Percentiles rank a stretch among this genome's conserved stretches.
These are phyloP conservation scores for Muscicapa striata DNA, from an alignment of 2,797 vertebrate genomes.

Conservation along the genomic window DNA sequence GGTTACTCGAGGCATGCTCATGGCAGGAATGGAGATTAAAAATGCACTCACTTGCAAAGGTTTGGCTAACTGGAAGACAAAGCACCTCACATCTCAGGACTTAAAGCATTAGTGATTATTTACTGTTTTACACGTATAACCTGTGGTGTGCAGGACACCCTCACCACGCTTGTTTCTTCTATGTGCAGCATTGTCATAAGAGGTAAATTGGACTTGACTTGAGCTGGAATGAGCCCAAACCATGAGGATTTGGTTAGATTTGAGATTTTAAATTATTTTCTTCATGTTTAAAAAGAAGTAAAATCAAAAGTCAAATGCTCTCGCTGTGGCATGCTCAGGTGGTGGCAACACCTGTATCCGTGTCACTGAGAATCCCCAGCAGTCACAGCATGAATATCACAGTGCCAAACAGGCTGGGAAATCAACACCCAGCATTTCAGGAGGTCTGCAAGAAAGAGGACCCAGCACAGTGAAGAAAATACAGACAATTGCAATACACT, in stretches of 20 bases:
- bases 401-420: background rate
- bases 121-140: background rate
- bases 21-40: background rate
- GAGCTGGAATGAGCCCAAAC: background rate
- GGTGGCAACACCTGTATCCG: background rate
- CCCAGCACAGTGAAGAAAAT: background rate
- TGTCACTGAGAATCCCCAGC: background rate
- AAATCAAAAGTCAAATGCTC: background rate
- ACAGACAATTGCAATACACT: background rate
- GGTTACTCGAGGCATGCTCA: background rate
- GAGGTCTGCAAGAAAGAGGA: background rate
- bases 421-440: background rate
- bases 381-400: background rate
- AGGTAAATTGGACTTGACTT: background rate
- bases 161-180: background rate
- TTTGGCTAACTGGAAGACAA: background rate
- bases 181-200: background rate
- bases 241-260: background rate
- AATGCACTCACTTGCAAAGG: background rate
- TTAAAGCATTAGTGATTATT: background rate
- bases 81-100: background rate
- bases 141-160: background rate
- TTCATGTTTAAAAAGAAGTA: background rate
- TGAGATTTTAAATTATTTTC: background rate
- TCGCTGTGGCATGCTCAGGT: background rate